Evolutionary conservation across 2,113 vertebrate genomes (phyloP), one percentile per base, ranked within the genome.

Genomic region (Haemorhous mexicanus): DNA sequence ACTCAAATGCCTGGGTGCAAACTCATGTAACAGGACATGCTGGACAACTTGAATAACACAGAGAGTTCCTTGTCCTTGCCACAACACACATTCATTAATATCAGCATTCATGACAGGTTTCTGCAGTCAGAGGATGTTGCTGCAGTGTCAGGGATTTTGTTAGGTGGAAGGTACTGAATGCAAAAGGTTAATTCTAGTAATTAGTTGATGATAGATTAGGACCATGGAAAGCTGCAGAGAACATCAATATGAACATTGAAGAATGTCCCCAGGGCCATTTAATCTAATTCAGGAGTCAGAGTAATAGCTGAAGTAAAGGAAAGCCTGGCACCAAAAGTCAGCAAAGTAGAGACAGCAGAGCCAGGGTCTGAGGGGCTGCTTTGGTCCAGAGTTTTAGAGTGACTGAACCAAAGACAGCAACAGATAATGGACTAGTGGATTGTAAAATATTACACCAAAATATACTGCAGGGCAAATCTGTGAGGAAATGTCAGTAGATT

Each of bases 181-280:
- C 83, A 92, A 97, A 96, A 96, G 88, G 95, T 95, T 97, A 96
- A 97, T 95, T 94, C 93, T 84, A 80, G 89, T 93, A 97, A 97
- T 97, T 94, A 95, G 89, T 89, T 90, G 86, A 84, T 93, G 95
- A 96, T 93, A 95, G 96, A 96, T 95, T 95, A 94, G 92, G 55
- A 76, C 64, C 24, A 9, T 49, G 72, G 95, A 94, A 92, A 93
- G 67, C 67, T 91, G 55, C 75, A 88, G 90, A 93, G 79, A 67
- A 72, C 85, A 88, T 95, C 96, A 93, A 95, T 90, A 93, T 67
- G 72, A 92, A 63, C 76, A 70, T 7, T 90, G 79, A 92, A 94
- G 87, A 53, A 85, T 80, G 76, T 80, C 93, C 79, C 92, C 43
- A 35, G 85, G 64, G 93, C 27, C 52, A 61, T 84, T 95, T 90